Evolutionary conservation across 2,113 vertebrate genomes (phyloP).

Genomic region (Hippocampus abdominalis): DNA sequence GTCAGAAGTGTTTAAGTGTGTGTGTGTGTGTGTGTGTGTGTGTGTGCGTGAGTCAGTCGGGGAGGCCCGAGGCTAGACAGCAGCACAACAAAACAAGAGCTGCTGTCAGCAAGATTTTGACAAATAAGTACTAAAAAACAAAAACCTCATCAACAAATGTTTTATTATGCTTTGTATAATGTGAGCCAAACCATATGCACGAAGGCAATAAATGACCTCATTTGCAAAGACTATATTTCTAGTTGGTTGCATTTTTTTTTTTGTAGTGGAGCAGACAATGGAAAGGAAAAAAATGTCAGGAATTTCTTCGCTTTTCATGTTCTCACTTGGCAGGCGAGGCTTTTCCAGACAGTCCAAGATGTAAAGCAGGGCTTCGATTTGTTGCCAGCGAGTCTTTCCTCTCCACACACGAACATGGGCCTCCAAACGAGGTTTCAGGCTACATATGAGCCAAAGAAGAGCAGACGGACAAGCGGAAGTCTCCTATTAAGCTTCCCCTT

Average conservation of each 20-base stretch:
- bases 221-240: background rate
- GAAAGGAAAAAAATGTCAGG: conserved; percentile 42
- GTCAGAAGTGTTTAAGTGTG: conserved; percentile 38
- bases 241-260: background rate
- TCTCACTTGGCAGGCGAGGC: conserved; percentile 36
- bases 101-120: conserved; percentile 42
- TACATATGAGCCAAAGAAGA: conserved; percentile 5
- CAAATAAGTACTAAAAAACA: conserved; percentile 15
- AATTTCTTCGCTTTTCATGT: conserved; percentile 57
- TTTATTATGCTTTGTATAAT: conserved; percentile 16
- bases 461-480: conserved; percentile 4
- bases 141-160: background rate
- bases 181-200: conserved; percentile 8
- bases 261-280: conserved; percentile 19
- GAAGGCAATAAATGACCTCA: background rate
- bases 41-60: conserved; percentile 2
- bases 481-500: conserved; percentile 10
- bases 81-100: conserved; percentile 37
- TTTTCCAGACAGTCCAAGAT: conserved; percentile 25
- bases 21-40: conserved; percentile 10
- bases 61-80: conserved; percentile 32
- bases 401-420: background rate
- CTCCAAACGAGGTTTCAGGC: background rate
- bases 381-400: background rate
- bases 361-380: conserved; percentile 1